These are phyloP conservation scores for Pardalotus punctatus DNA, from an alignment of 2,113 vertebrate genomes.

Conservation along the genomic window DNA sequence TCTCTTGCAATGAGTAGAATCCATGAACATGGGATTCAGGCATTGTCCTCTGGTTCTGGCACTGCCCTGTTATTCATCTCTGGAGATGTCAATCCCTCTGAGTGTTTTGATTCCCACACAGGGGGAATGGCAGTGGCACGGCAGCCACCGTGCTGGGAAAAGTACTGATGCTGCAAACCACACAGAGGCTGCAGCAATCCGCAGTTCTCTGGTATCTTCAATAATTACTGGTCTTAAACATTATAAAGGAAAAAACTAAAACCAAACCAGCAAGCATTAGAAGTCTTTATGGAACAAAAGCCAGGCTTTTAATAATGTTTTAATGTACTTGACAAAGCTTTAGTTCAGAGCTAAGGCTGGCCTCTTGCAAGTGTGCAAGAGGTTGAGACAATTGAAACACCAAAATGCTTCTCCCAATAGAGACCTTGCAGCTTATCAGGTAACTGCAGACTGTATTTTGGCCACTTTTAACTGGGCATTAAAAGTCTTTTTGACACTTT, in stretches of 20 bases:
- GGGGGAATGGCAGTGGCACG: not conserved
- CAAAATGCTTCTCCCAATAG: constrained; percentile 55
- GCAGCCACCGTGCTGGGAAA: not conserved
- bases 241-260: not conserved
- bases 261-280: not conserved
- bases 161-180: not conserved
- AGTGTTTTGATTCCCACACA: not conserved
- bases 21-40: fast-evolving
- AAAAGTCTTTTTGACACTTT: constrained; percentile 70
- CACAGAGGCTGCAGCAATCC: not conserved
- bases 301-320: constrained; percentile 36
- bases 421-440: constrained; percentile 54
- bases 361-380: not conserved
- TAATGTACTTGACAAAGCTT: constrained; percentile 31
- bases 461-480: constrained; percentile 66
- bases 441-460: constrained; percentile 41
- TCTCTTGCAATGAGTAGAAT: not conserved
- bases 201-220: not conserved
- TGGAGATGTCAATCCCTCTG: not conserved
- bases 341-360: not conserved
- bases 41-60: not conserved
- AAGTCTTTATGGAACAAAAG: constrained; percentile 29
- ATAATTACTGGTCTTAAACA: not conserved
- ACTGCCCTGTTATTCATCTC: not conserved
- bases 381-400: constrained; percentile 45